Base-by-base conservation (phyloP, 2,113 vertebrate genomes). In the Gadus chalcogrammus region DNA sequence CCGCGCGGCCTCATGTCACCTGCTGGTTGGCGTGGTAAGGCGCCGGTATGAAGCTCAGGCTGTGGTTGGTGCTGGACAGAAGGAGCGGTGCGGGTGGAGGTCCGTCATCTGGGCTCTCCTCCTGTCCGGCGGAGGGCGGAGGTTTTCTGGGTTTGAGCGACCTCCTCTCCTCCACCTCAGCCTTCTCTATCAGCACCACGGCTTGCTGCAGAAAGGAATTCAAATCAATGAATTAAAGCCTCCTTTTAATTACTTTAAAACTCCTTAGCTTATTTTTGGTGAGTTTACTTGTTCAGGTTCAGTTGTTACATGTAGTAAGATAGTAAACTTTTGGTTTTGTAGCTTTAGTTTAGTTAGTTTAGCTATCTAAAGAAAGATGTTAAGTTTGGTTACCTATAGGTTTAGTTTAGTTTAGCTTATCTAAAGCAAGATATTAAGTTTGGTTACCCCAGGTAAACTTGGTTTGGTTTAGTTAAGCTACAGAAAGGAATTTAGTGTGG, bases 11-110 rank as follows among this genome's bases (percentile, higher is more conserved):
- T 5, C 20, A 69, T 69, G 75, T 79, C 73, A 99, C 97, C 92
- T 95, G 89, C 80, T 78, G 66, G 61, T 94, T 88, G 28, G 93
- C 87, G 76, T 71, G n/a, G 75, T 96, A 96, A 0, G 92, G 91
- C 20, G 94, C 94, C 65, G 95, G 95, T 55, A 88, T 92, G 86
- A 99, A 93, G 27, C 85, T 92, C 80, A 98, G 93, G 65, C 93
- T 93, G 75, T 78, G 76, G 66, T 94, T 78, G 28, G 93, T 93
- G 72, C 94, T 89, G 69, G 88, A 91, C 20, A 97, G 82, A 48
- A 98, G 78, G 7, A 98, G 77, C 20, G 97, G 97, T 5, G 55
- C 15, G 58, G 95, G 87, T 76, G 94, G 94, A 73, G 95, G 95
- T 71, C 86, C 77, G 65, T 38, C 90, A 71, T 86, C 82, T 55